phyloP scores from a whole-genome alignment of 2,797 vertebrate genomes.

The Adrianichthys oophorus region DNA sequence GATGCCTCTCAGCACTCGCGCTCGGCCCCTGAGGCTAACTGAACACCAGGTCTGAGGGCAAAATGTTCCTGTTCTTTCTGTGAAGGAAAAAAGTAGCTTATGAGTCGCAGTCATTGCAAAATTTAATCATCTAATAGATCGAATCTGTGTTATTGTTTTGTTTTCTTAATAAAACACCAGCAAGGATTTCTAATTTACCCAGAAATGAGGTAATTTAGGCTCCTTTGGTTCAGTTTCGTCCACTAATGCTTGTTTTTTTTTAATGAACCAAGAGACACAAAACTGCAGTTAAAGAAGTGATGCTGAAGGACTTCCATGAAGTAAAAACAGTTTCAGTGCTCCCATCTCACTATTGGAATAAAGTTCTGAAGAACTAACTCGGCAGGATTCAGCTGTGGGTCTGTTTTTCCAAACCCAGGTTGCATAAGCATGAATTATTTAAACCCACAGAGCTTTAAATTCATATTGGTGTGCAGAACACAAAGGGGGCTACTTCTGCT shows the following conservation, averaged over 20 bases:
- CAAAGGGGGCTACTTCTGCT: background rate
- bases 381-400: conserved; percentile 5
- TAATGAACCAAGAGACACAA: too few species aligned
- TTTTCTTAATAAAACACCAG: conserved; percentile 45
- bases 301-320: conserved; percentile 28
- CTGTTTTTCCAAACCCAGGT: background rate
- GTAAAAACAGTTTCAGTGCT: conserved; percentile 11
- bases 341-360: background rate
- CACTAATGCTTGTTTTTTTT: too few species aligned
- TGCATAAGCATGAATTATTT: conserved; percentile 11
- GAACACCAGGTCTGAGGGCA: conserved; percentile 15
- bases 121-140: background rate
- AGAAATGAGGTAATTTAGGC: too few species aligned
- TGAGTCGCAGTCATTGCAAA: background rate
- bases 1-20: conserved; percentile 16
- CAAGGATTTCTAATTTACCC: conserved; percentile 1
- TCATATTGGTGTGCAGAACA: background rate
- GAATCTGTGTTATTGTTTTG: background rate
- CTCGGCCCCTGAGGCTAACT: conserved; percentile 13
- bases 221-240: too few species aligned
- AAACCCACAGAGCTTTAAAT: conserved; percentile 9
- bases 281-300: conserved; percentile 26
- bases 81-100: background rate
- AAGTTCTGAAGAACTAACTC: background rate
- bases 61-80: conserved; percentile 1